phyloP scores from a whole-genome alignment of 1,140 invertebrate species.

The Dufourea novaeangliae region DNA sequence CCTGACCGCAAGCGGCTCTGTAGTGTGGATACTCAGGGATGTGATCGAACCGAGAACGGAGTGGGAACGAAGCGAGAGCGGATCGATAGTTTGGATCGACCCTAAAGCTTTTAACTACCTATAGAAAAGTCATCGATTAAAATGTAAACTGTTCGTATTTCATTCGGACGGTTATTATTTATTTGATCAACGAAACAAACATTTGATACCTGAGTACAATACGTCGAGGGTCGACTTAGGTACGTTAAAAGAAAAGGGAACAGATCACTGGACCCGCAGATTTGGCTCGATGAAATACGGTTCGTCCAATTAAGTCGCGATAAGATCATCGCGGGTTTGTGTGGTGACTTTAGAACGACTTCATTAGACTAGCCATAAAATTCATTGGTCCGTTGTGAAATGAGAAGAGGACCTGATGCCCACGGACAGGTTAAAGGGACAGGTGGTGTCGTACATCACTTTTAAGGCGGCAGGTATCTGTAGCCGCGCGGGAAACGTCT shows the following conservation, averaged over 20 bases:
- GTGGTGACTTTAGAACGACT: conserved; percentile 77
- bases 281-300: conserved; percentile 72
- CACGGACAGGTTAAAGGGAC: conserved; percentile 64
- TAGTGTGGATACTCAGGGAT: no score
- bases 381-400: conserved; percentile 75
- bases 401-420: conserved; percentile 55
- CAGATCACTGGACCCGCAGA: conserved; percentile 39
- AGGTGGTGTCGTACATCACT: conserved; percentile 76
- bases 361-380: conserved; percentile 80
- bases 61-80: no score
- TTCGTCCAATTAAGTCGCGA: conserved; percentile 77
- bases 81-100: no score
- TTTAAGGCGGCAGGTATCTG: conserved; percentile 47
- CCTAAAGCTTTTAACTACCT: no score
- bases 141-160: no score
- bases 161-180: no score
- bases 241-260: not conserved
- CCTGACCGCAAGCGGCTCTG: no score
- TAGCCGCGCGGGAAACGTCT: conserved; percentile 34
- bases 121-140: no score
- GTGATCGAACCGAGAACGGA: no score
- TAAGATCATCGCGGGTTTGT: conserved; percentile 73
- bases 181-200: not conserved
- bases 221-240: not conserved
- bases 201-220: not conserved